Evolutionary conservation across 2,113 vertebrate genomes (phyloP).

Genomic region (Apus apus): DNA sequence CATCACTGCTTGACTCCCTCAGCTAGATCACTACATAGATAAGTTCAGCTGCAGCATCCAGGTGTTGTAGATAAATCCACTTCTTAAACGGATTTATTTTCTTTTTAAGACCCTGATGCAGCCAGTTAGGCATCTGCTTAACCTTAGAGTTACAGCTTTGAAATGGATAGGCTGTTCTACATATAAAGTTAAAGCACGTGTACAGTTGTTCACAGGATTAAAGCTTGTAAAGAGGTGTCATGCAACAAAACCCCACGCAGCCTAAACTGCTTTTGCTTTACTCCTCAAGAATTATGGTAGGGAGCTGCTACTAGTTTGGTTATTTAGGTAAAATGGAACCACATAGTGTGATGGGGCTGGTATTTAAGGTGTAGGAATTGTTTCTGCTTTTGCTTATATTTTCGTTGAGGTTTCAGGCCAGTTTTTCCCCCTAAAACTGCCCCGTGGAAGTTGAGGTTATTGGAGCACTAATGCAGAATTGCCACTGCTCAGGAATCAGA

Average conservation of each 20-base stretch:
- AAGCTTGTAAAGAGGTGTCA: background rate
- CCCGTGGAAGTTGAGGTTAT: background rate
- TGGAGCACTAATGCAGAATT: background rate
- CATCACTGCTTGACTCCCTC: background rate
- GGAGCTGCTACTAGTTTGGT: background rate
- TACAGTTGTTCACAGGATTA: background rate
- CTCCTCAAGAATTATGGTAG: background rate
- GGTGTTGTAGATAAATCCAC: conserved; percentile 34
- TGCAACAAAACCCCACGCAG: fast-evolving
- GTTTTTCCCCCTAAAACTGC: background rate
- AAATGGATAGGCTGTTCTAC: background rate
- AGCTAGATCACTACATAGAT: background rate
- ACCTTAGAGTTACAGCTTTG: background rate
- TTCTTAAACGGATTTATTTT: conserved; percentile 32
- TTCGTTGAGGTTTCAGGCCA: background rate
- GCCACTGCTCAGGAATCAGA: background rate
- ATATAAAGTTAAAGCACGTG: background rate
- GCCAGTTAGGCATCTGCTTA: background rate
- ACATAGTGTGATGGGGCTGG: background rate
- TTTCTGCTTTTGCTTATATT: background rate
- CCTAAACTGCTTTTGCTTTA: background rate
- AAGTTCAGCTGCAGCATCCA: conserved; percentile 8
- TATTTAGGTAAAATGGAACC: background rate
- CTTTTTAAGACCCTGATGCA: background rate
- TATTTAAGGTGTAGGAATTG: background rate